Evolutionary conservation across 2,113 vertebrate genomes (phyloP).

Genomic region (Haemorhous mexicanus): DNA sequence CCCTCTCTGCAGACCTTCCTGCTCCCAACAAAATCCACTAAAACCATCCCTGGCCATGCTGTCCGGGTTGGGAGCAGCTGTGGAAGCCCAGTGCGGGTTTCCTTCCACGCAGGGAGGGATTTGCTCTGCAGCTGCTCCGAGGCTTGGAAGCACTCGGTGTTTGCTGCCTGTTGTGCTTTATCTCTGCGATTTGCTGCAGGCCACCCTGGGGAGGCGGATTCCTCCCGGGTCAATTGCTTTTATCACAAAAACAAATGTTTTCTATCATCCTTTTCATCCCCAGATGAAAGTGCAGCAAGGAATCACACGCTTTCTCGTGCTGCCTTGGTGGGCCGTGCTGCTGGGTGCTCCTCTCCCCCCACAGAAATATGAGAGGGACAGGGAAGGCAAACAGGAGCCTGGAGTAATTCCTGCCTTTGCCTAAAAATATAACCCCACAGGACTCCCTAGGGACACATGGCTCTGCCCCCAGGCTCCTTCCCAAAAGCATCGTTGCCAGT

Average conservation of each 20-base stretch:
- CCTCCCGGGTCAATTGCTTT: not conserved
- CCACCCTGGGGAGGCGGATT: not conserved
- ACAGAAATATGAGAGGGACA: not conserved
- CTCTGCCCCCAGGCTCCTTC: not conserved
- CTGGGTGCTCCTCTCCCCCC: fast-evolving
- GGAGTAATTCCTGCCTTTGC: not conserved
- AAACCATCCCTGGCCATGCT: fast-evolving
- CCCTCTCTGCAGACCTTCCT: not conserved
- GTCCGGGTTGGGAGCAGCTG: not conserved
- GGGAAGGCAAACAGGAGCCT: not conserved
- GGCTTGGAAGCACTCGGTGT: not conserved
- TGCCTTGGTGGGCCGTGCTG: not conserved
- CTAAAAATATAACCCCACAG: not conserved
- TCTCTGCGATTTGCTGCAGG: not conserved
- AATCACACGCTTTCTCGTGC: fast-evolving
- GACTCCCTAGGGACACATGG: fast-evolving
- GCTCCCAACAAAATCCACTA: not conserved
- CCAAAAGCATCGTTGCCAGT: not conserved
- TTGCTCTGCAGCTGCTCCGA: not conserved
- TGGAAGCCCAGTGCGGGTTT: not conserved
- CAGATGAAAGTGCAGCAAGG: not conserved
- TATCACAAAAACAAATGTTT: slow-evolving; percentile 31
- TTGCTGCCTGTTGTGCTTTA: not conserved
- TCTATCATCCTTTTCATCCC: slow-evolving; percentile 3
- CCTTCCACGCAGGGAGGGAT: not conserved